Base-by-base conservation (phyloP, 1,140 invertebrate genomes). In the Rhizoglyphus robini region DNA sequence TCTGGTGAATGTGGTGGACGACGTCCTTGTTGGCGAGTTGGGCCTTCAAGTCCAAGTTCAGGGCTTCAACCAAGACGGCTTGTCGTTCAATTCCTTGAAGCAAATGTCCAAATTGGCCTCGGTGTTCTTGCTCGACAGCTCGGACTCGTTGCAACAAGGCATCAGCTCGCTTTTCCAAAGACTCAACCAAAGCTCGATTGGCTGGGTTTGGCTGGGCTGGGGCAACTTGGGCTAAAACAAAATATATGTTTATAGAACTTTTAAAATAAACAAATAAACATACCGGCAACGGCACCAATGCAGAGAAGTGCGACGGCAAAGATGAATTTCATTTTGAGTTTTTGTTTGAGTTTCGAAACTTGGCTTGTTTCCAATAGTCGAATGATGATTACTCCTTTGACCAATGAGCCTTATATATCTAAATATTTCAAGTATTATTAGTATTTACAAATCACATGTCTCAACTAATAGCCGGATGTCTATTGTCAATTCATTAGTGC, bases 21-120 rank as follows among this genome's bases (percentile, higher is more conserved):
- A 30, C 29, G n/a, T 63, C 27, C 15, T 1, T 1, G n/a, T 63
- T 18, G 25, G 61, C 23, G n/a, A 61, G 8, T 27, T 63, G 58
- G 3, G 20, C 13, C 32, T 63, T 54, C 27, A 63, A 38, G 31
- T 63, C 57, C 11, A 63, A 18, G 2, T 62, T 30, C 62, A 63
- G 27, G 13, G 62, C 62, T 38, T 63, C 62, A 48, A 62, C 41
- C n/a, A 63, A 38, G 13, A 29, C 59, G 20, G 49, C 20, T 59
- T 63, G n/a, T n/a, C n/a, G n/a, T n/a, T n/a, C n/a, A 27, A 63
- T 63, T 49, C 27, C 61, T 8, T 11, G 61, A 2, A 63, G 62
- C 62, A 30, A 13, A 15, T 51, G 1, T 51, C 29, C 48, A 3
- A 51, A 3, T 27, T 13, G 13, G 23, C 23, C 1, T 23, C 8